Base-by-base conservation (phyloP, 53 echinoderm and acorn worm genomes). In the Holothuria scabra region DNA sequence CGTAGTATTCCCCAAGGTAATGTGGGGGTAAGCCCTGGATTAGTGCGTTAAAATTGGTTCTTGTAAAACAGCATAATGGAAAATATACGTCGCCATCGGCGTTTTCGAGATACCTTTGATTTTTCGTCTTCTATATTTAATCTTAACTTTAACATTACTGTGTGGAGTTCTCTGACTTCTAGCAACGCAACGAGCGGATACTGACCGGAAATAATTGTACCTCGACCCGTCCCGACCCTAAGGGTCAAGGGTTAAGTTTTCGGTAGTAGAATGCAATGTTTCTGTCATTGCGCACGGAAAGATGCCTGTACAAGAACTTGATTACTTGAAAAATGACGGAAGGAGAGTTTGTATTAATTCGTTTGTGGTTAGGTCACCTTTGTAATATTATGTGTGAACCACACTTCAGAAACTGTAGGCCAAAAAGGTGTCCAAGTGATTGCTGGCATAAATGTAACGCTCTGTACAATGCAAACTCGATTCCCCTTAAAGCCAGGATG, bases 131-230 rank as follows among this genome's bases (percentile, higher is more conserved):
- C 10, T 41, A 6, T 41, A 41, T 8, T 10, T 5, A 41, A 41
- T 0, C 41, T 41, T 16, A 35, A 38, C 19, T 23, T 44, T 8
- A 20, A 20, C 69, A 28, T 69, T 44, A 41, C 30, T 67, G 69
- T 21, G 19, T 69, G 69, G 44, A 69, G 19, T 24, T 21, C 21
- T 69, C 18, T 16, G 23, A 69, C 44, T 69, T 13, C 20, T n/a
- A 69, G 69, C n/a, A 23, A 12, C 69, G 21, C 38, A 38, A 34
- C 35, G 2, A 69, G 69, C 69, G 69, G 69, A 69, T 69, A 69
- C 69, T 69, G 69, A 69, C 69, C 69, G 69, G 69, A 69, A 69
- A 69, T 69, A 69, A 69, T 69, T 38, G 35, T 38, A 44, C 23
- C 16, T 21, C 6, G 69, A 34, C 69, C 38, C 37, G 41, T 41